phyloP scores from a whole-genome alignment of 2,797 vertebrate species.

The Oreonectes daqikongensis region DNA sequence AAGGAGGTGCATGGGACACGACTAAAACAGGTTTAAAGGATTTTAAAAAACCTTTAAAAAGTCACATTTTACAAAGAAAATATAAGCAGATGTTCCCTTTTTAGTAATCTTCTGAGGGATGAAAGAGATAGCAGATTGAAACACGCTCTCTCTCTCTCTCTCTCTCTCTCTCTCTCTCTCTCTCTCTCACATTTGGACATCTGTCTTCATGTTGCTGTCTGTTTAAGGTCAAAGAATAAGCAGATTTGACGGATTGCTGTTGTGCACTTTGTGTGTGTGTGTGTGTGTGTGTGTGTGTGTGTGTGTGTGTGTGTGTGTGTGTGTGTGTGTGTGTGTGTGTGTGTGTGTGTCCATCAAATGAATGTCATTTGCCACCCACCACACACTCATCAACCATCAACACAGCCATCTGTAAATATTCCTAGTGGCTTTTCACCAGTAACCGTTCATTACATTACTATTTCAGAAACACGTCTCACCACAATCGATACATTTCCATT shows the following conservation, averaged over 20 bases:
- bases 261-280: constrained; percentile 13
- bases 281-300: too few species aligned
- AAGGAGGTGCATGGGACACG: background rate
- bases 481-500: constrained; percentile 81
- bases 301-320: too few species aligned
- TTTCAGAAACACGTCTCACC: constrained; percentile 69
- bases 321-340: too few species aligned
- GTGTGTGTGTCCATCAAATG: background rate
- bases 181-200: constrained; percentile 15
- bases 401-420: constrained; percentile 51
- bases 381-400: constrained; percentile 43
- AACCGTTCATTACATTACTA: constrained; percentile 75
- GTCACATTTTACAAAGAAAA: constrained; percentile 56
- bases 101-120: constrained; percentile 40
- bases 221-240: constrained; percentile 20
- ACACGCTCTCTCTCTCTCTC: constrained; percentile 5
- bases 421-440: constrained; percentile 66
- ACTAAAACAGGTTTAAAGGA: constrained; percentile 35
- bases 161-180: constrained; percentile 1
- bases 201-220: constrained; percentile 25
- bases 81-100: constrained; percentile 69
- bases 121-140: too few species aligned
- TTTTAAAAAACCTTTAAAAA: constrained; percentile 39
- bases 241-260: constrained; percentile 10
- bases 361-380: constrained; percentile 5